Percentiles rank a stretch among this genome's conserved stretches.
phyloP scores from a whole-genome alignment of 2,888 invertebrate genomes.

The Diarsia rubi region DNA sequence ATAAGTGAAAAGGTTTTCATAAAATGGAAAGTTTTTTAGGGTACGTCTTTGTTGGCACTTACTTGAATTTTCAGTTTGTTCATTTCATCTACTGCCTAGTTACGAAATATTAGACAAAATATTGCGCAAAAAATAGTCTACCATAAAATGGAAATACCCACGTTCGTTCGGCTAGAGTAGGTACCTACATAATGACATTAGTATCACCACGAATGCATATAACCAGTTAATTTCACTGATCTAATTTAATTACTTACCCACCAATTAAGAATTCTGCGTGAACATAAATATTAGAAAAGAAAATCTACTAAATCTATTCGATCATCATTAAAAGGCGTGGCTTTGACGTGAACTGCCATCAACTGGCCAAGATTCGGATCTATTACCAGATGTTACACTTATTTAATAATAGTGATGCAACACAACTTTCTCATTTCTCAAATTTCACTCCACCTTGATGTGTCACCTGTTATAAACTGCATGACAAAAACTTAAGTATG shows the following conservation, averaged over 20 bases:
- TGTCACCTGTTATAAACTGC: conserved; percentile 18
- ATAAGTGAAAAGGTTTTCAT: conserved; percentile 22
- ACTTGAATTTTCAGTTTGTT: background rate
- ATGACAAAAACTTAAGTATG: background rate
- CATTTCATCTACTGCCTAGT: background rate
- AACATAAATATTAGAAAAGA: conserved; percentile 29
- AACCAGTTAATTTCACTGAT: conserved; percentile 40
- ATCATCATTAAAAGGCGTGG: conserved; percentile 9
- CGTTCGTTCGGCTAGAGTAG: background rate
- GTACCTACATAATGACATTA: background rate
- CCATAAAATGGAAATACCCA: background rate
- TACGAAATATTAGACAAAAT: background rate
- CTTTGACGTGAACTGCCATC: conserved; percentile 2
- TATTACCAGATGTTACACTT: conserved; percentile 24
- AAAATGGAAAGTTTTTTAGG: conserved; percentile 27
- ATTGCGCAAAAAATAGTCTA: background rate
- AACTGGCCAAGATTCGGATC: conserved; percentile 6
- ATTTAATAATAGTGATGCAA: conserved; percentile 6
- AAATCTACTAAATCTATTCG: conserved; percentile 34
- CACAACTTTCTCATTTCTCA: conserved; percentile 33
- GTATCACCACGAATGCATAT: background rate
- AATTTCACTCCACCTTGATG: background rate
- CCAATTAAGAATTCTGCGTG: conserved; percentile 26
- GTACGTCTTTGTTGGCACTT: background rate
- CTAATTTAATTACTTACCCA: conserved; percentile 34